Evolutionary conservation across 2,113 vertebrate species (phyloP), one percentile per base, ranked within the genome.

Genomic region (Gobius niger): DNA sequence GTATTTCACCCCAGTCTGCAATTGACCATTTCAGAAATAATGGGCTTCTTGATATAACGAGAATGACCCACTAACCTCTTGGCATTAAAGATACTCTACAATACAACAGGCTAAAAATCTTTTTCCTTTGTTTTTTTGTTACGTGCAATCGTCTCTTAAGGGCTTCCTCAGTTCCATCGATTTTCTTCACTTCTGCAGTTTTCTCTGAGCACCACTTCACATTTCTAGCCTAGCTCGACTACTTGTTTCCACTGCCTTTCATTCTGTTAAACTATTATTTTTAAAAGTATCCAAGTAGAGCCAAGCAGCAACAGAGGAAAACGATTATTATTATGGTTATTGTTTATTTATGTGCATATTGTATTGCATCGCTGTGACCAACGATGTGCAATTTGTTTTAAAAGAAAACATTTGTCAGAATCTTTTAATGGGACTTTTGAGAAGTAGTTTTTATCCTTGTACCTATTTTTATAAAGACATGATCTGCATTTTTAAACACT

Each of bases 151-250:
- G 9, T 61, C 16, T 19, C 72, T 76, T 62, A 15, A 14, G 60
- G 53, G 44, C 47, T 74, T 73, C 24, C 54, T 68, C 49, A 49
- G 42, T 68, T 73, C 53, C 66, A 66, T 70, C 15, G 49, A 57
- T 67, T 66, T 70, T 14, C 40, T 13, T 16, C n/a, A 24, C 15
- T 66, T 62, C 70, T 46, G 47, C 56, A 72, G 61, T 66, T 74
- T 46, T 57, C 63, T 76, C 65, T 56, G 44, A 44, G 64, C 44
- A 75, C 44, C 42, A 62, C 61, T 65, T 24, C 34, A 71, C 60
- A 67, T 34, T 34, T 34, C 24, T 34, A 34, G 1, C 24, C 24
- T 66, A 24, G 24, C 52, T 40, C 49, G 47, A 60, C 44, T 49
- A 54, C 16, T 78, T 68, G 47, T 69, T 49, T 68, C 40, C 44